Base-by-base conservation (phyloP, 1,140 invertebrate genomes). In the Monomorium pharaonis region DNA sequence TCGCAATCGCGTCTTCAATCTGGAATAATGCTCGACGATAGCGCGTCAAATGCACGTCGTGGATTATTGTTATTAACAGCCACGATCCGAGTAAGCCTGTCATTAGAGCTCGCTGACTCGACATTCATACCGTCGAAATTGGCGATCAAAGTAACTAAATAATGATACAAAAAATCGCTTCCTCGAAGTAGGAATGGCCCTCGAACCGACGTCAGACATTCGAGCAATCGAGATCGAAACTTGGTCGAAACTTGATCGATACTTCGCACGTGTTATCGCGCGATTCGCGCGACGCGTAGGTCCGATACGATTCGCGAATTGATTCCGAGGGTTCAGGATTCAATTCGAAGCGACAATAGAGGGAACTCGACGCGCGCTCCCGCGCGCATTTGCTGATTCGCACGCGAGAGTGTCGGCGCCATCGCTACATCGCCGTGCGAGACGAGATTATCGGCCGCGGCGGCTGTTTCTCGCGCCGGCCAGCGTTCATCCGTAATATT, bases 401-500 rank as follows among this genome's bases (percentile, higher is more conserved):
- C 21, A 21, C 76, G 33, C 44, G 47, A 56, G 21, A 33, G n/a
- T 27, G 3, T 70, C 33, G 12, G 33, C 63, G 63, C 77, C 49
- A 72, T 81, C 51, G 9, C 51, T 58, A 47, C 16, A 0, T 37
- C 4, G 65, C n/a, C 12, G 37, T 21, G 21, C 16, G 83, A 88
- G 86, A 90, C 84, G 74, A 90, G 89, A 90, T 90, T 87, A 90
- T 77, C 86, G 89, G 76, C 84, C 67, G 49, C 86, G 86, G 84
- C 86, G 87, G 89, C 89, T 88, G 89, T 90, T 91, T 90, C 86
- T 91, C 89, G 78, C 89, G 49, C 74, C 86, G 87, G 69, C 69
- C 80, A 44, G 84, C 87, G 88, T 90, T 91, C 89, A 88, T 90
- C 89, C 89, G 81, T 89, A 84, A 90, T 88, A 90, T 91, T 91